phyloP scores from a whole-genome alignment of 1,140 invertebrate genomes.

The Drosophila asahinai region DNA sequence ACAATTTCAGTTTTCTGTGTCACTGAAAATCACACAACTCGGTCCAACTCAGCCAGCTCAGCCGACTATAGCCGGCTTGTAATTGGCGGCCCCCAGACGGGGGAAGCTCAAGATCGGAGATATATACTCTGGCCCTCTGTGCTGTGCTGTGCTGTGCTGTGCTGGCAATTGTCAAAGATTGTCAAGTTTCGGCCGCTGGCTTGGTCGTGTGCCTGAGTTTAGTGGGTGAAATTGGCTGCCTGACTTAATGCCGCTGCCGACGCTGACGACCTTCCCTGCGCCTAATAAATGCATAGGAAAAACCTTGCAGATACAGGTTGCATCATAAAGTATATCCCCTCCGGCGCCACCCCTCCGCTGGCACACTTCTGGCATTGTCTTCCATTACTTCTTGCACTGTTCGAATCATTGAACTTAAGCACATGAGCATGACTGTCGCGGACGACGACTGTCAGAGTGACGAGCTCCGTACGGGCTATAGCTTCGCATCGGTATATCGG shows the following conservation, averaged over 20 bases:
- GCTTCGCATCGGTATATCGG: constrained; percentile 20
- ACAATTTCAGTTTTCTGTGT: constrained; percentile 76
- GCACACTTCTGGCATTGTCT: constrained; percentile 54
- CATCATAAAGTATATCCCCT: constrained; percentile 42
- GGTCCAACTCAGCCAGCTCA: constrained; percentile 47
- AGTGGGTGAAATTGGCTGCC: constrained; percentile 63
- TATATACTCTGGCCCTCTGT: neutral
- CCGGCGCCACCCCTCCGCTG: constrained; percentile 3
- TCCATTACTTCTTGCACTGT: constrained; percentile 50
- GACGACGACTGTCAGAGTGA: constrained; percentile 43
- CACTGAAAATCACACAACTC: constrained; percentile 72
- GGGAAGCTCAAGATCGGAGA: constrained; percentile 17
- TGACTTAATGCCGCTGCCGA: constrained; percentile 40
- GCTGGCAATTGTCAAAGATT: constrained; percentile 61
- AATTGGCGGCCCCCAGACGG: constrained; percentile 45
- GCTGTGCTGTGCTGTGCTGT: neutral
- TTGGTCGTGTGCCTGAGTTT: constrained; percentile 58
- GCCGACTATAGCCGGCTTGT: constrained; percentile 62
- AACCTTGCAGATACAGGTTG: constrained; percentile 49
- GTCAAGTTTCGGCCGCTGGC: constrained; percentile 41
- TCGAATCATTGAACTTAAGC: constrained; percentile 67
- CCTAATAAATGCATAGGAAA: constrained; percentile 62
- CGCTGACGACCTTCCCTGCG: constrained; percentile 43
- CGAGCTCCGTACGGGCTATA: constrained; percentile 3
- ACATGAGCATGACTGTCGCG: constrained; percentile 50